Conservation (phyloP, 2,797 vertebrate genomes). For the Hoplostethus mediterraneus region DNA sequence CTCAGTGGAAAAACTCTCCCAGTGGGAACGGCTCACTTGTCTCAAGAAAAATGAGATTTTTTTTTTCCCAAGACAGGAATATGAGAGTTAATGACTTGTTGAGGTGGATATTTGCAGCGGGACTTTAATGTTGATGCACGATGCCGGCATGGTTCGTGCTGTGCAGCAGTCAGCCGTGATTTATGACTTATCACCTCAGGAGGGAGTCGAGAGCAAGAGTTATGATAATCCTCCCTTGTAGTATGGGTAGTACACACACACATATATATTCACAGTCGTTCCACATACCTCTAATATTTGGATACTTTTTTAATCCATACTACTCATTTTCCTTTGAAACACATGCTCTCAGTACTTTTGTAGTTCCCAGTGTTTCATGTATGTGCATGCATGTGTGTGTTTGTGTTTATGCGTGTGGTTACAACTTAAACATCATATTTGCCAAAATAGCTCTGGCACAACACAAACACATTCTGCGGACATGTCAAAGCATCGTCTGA, state of each 20-base stretch:
- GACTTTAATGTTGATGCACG: no score
- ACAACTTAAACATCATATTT: neutral
- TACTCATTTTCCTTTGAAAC: no score
- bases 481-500: constrained; percentile 11
- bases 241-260: no score
- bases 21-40: no score
- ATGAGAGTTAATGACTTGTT: no score
- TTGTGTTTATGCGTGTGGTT: neutral
- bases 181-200: neutral
- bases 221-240: neutral
- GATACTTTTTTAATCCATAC: no score
- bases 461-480: constrained; percentile 19
- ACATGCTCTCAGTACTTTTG: neutral
- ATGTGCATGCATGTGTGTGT: neutral
- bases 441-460: neutral
- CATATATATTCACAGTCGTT: neutral
- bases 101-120: no score
- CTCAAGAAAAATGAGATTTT: no score
- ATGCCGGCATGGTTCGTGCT: no score
- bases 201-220: neutral
- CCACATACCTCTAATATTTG: neutral
- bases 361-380: neutral
- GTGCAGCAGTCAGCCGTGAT: neutral
- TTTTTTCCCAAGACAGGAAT: no score
- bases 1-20: no score